Base-by-base conservation (phyloP, 2,113 vertebrate genomes). In the Mus spicilegus region DNA sequence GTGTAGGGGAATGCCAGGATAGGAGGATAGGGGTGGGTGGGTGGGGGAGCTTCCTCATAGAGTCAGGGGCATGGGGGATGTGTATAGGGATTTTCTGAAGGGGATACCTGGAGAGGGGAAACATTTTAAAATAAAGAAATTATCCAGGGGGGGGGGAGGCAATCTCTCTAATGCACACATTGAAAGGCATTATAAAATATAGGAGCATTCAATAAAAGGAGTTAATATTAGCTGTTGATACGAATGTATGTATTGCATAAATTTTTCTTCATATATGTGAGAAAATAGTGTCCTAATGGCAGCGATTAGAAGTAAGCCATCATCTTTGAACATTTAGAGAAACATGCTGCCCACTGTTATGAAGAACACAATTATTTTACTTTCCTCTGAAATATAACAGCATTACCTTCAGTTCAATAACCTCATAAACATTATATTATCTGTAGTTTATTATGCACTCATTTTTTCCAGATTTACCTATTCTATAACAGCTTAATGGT, bases 351-450 rank as follows among this genome's bases (percentile, higher is more conserved):
- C 67, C 16, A 63, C 87, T 90, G 24, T 81, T 93, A 17, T 28
- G 46, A 89, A 54, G 4, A 1, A 90, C 9, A 56, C 16, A 84
- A 49, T 63, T 65, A 42, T 36, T 82, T 73, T 73, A 78, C 42
- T 2, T 87, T 58, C 3, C 16, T 39, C 12, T 87, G 42, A 87
- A 63, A 67, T 56, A 77, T 96, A 80, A 77, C 95, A 80, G 88
- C 14, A 70, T 36, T 22, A 91, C 30, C 20, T 87, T 80, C 1
- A 84, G 2, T 73, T 92, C 14, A 54, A 75, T 93, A 93, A 17
- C 7, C 17, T 87, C 2, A 20, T 58, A 26, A 51, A 20, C 28
- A 22, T 51, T 36, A 22, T 49, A 20, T 49, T 69, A 69, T 92
- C 33, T 93, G 11, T 51, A 69, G 5, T 22, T 93, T 1, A 89